Conservation (phyloP, 2,888 invertebrate genomes). For the Gonocerus acuteangulatus region DNA sequence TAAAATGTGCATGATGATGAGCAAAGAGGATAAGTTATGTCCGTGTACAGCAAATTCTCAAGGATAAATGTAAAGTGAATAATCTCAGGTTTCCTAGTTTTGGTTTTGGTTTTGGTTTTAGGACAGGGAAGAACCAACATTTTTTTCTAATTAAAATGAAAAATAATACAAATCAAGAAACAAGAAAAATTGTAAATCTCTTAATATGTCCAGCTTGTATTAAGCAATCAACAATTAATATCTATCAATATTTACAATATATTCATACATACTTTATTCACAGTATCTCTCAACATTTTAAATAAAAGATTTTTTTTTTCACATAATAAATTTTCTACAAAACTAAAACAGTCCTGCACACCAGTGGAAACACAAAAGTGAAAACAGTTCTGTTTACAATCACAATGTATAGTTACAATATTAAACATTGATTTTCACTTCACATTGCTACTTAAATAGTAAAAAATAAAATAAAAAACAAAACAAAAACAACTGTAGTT, state of each 20-base stretch:
- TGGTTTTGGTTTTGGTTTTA: too few species aligned
- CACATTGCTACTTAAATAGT: conserved; percentile 13
- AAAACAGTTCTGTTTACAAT: conserved; percentile 15
- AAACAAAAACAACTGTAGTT: neutral
- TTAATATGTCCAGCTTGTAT: too few species aligned
- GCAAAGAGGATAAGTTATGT: too few species aligned
- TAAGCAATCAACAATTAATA: neutral
- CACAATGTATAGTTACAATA: conserved; percentile 12
- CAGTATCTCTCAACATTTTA: conserved; percentile 8
- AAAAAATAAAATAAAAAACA: neutral
- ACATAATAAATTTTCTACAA: conserved; percentile 8
- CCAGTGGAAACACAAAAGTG: conserved; percentile 7
- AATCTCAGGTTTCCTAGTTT: too few species aligned
- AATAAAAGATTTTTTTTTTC: conserved; percentile 8
- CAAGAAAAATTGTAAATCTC: too few species aligned
- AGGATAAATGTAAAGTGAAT: too few species aligned
- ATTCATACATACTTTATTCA: conserved; percentile 17
- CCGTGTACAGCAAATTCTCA: too few species aligned
- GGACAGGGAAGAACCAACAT: too few species aligned
- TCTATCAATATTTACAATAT: conserved; percentile 21
- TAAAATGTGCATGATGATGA: too few species aligned
- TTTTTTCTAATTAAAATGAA: too few species aligned
- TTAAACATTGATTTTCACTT: conserved; percentile 11
- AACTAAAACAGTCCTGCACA: conserved; percentile 21
- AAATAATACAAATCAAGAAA: too few species aligned